Conservation (phyloP, 1,140 invertebrate species). For the Euura saliciscinereae region DNA sequence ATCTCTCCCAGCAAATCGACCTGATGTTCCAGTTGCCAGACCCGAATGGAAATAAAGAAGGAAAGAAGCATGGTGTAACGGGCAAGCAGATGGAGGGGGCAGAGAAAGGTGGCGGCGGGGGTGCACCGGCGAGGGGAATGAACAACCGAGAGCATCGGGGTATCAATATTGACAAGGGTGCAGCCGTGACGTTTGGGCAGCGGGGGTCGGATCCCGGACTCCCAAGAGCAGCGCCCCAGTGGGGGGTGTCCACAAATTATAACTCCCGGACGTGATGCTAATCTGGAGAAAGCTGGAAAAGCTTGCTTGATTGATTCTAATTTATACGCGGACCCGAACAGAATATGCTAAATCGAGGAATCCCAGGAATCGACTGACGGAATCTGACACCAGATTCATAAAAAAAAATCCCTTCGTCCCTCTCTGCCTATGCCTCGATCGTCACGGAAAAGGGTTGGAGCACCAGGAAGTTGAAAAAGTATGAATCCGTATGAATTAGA, state of each 20-base stretch:
- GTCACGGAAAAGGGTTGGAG: too few species aligned
- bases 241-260: slow-evolving; percentile 55
- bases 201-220: slow-evolving; percentile 16
- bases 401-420: background rate
- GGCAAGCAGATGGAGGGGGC: slow-evolving; percentile 16
- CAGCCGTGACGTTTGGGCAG: slow-evolving; percentile 42
- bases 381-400: background rate
- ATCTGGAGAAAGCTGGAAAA: slow-evolving; percentile 43
- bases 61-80: slow-evolving; percentile 11
- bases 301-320: slow-evolving; percentile 31
- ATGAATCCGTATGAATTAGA: background rate
- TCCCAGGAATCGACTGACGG: slow-evolving; percentile 3
- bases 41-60: background rate
- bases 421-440: too few species aligned
- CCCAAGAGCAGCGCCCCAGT: slow-evolving; percentile 38
- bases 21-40: slow-evolving; percentile 10
- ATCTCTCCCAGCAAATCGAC: slow-evolving; percentile 30
- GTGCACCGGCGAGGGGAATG: slow-evolving; percentile 24
- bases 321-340: slow-evolving; percentile 27
- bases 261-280: slow-evolving; percentile 56
- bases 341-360: slow-evolving; percentile 5
- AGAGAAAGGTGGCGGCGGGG: slow-evolving; percentile 17
- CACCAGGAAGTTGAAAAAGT: too few species aligned
- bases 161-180: slow-evolving; percentile 62
- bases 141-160: slow-evolving; percentile 29